These are phyloP conservation scores for Lithobates sylvaticus DNA, from an alignment of 2,797 vertebrate species.

Conservation along the genomic window DNA sequence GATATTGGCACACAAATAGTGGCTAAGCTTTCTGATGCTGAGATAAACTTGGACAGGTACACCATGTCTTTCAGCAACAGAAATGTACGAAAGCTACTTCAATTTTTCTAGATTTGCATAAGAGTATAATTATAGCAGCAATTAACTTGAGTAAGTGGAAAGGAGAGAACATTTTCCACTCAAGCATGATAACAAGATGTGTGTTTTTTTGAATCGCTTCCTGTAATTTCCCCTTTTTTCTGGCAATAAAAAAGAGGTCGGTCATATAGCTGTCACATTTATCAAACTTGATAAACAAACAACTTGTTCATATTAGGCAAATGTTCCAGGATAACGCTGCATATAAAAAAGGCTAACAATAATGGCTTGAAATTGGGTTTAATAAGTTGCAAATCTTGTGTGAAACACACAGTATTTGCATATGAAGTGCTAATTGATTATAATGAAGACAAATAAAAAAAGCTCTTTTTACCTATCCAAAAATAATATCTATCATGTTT, in stretches of 20 bases:
- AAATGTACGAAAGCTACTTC: conserved; percentile 23
- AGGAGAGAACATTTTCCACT: conserved; percentile 47
- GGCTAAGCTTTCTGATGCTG: conserved; percentile 22
- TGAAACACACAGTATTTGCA: neutral
- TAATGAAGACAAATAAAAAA: neutral
- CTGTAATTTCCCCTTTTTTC: conserved; percentile 43
- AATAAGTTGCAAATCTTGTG: neutral
- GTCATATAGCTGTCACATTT: conserved; percentile 51
- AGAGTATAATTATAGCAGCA: conserved; percentile 46
- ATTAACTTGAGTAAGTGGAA: conserved; percentile 49
- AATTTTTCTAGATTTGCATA: conserved; percentile 45
- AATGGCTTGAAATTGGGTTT: conserved; percentile 4
- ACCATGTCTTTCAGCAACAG: conserved; percentile 27
- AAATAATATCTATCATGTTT: neutral
- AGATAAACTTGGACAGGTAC: conserved; percentile 34
- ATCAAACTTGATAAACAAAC: conserved; percentile 43
- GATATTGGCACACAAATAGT: neutral
- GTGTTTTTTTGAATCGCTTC: conserved; percentile 31
- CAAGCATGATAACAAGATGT: conserved; percentile 49
- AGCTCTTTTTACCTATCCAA: neutral
- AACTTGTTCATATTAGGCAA: conserved; percentile 21
- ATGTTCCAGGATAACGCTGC: neutral
- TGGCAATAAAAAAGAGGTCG: conserved; percentile 41
- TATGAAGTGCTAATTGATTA: neutral
- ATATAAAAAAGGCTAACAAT: neutral